phyloP scores from a whole-genome alignment of 2,113 vertebrate genomes.

The Mobula birostris region DNA sequence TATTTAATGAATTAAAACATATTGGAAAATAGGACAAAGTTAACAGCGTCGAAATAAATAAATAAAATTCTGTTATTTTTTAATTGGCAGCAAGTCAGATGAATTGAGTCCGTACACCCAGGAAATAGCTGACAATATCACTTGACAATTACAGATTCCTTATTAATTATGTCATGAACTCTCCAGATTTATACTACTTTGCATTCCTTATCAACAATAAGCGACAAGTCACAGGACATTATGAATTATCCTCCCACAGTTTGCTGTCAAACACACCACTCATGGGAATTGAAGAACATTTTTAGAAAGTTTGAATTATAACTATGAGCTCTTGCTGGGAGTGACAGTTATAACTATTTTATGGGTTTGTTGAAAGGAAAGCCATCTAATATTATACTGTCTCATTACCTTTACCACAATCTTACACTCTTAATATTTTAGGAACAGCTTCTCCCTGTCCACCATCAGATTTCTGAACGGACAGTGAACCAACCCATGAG shows the following conservation, averaged over 20 bases:
- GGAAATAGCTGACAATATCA: background rate
- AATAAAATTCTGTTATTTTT: background rate
- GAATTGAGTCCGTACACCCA: background rate
- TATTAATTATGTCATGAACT: background rate
- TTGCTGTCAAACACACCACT: background rate
- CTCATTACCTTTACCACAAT: background rate
- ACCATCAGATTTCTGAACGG: no score
- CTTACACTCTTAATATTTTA: no score
- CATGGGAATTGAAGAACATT: background rate
- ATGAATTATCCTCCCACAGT: background rate
- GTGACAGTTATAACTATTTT: background rate
- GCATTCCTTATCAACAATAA: background rate
- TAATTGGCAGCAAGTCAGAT: background rate
- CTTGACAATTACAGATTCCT: background rate
- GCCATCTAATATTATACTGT: background rate
- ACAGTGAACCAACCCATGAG: no score
- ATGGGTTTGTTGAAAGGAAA: background rate
- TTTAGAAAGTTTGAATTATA: background rate
- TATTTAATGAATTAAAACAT: background rate
- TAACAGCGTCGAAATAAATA: background rate
- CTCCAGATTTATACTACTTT: background rate
- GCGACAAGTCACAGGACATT: background rate
- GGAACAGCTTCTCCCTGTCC: no score
- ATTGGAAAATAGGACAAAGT: background rate
- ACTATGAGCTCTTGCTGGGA: background rate